phyloP scores from a whole-genome alignment of 2,888 invertebrate species.

The Boloria selene region DNA sequence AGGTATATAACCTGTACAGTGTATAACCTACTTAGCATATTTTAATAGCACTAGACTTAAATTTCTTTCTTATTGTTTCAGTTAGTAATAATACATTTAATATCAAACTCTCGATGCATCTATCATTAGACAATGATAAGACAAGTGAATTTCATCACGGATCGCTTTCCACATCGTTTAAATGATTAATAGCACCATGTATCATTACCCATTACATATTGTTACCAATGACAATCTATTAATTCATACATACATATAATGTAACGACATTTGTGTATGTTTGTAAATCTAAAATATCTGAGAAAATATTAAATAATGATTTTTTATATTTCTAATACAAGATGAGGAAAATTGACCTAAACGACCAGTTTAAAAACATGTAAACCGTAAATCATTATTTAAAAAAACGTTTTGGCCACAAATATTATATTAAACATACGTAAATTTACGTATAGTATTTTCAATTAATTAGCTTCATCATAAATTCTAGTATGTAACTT shows the following conservation, averaged over 20 bases:
- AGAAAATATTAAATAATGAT: no score
- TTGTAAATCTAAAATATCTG: not conserved
- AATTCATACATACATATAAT: conserved; percentile 3
- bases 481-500: conserved; percentile 18
- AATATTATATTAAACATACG: no score
- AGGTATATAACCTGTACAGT: not conserved
- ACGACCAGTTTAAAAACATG: no score
- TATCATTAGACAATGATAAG: conserved; percentile 24
- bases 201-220: conserved; percentile 13
- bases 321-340: no score
- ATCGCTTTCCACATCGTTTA: conserved; percentile 19
- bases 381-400: no score
- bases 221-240: conserved; percentile 16
- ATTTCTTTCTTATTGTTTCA: not conserved
- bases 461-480: not conserved
- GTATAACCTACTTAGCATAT: not conserved
- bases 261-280: not conserved
- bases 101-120: conserved; percentile 14
- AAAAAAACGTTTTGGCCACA: no score
- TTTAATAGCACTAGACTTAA: not conserved
- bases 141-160: conserved; percentile 18
- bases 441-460: not conserved
- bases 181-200: conserved; percentile 19
- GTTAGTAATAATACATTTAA: not conserved
- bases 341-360: no score